phyloP scores from a whole-genome alignment of 2,888 invertebrate genomes.

The Ecdyonurus torrentis region DNA sequence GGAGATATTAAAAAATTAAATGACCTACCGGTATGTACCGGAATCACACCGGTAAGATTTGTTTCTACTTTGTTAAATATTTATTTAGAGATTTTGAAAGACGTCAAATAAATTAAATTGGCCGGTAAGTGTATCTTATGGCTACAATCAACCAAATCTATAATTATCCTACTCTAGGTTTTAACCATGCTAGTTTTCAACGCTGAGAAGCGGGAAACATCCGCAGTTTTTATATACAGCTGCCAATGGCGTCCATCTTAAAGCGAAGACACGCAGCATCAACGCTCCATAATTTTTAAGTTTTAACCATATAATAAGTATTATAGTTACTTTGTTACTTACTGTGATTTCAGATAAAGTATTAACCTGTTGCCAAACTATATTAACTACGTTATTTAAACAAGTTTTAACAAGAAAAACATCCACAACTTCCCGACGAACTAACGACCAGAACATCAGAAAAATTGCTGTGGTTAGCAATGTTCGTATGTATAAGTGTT shows the following conservation, averaged over 20 bases:
- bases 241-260: background rate
- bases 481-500: background rate
- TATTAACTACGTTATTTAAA: background rate
- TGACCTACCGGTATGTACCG: background rate
- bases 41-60: background rate
- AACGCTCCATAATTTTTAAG: background rate
- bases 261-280: background rate
- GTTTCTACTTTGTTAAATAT: background rate
- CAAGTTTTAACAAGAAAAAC: background rate
- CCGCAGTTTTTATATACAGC: background rate
- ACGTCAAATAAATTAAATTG: background rate
- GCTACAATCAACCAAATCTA: background rate
- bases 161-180: background rate
- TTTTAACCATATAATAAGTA: background rate
- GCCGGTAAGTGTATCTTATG: background rate
- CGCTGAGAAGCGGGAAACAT: background rate
- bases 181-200: background rate
- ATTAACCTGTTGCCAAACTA: background rate
- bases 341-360: background rate
- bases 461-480: background rate
- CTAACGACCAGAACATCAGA: conserved; percentile 1
- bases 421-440: background rate
- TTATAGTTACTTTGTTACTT: background rate
- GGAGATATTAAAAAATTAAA: no score
- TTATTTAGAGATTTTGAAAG: background rate